phyloP scores from a whole-genome alignment of 2,797 vertebrate species.

The Ciconia nigra region DNA sequence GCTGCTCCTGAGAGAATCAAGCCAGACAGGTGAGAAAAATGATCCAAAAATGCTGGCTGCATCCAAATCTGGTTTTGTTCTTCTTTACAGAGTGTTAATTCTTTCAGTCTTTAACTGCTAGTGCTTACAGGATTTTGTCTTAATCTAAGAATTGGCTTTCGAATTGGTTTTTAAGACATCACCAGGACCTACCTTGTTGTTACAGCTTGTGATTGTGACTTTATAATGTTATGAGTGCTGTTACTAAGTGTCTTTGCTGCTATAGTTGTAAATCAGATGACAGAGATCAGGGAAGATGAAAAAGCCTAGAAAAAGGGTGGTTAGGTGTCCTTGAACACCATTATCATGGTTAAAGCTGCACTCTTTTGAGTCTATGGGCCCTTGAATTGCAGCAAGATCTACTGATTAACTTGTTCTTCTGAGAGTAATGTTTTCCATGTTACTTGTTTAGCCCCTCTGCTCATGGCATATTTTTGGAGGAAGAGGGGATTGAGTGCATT shows the following conservation, averaged over 20 bases:
- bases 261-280: background rate
- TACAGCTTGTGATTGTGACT: background rate
- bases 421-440: background rate
- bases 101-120: background rate
- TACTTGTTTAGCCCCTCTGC: background rate
- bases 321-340: background rate
- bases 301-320: background rate
- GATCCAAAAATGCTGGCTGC: background rate
- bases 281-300: background rate
- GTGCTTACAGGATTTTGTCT: background rate
- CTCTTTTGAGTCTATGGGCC: background rate
- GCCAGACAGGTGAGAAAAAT: slow-evolving; percentile 57
- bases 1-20: slow-evolving; percentile 34
- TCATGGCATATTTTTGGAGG: background rate
- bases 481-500: background rate
- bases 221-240: background rate
- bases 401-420: background rate
- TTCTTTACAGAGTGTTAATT: background rate
- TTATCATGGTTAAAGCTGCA: background rate
- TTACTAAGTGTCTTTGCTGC: background rate
- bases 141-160: background rate
- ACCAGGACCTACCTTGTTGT: background rate
- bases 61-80: background rate
- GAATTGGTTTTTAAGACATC: background rate
- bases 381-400: background rate